phyloP scores from a whole-genome alignment of 2,888 invertebrate genomes.

The Erynnis tages region DNA sequence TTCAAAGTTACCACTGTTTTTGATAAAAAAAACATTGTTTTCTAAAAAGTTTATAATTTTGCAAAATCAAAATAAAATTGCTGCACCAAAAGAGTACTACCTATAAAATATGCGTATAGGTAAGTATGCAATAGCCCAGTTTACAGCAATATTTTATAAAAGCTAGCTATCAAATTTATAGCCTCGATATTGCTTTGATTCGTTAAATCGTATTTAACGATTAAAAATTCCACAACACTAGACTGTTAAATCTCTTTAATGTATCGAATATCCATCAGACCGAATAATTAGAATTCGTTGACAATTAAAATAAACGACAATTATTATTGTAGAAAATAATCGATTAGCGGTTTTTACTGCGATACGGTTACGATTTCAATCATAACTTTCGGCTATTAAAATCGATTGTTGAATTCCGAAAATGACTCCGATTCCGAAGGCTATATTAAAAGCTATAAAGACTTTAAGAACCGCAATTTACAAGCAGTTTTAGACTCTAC shows the following conservation, averaged over 20 bases:
- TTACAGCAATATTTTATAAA: no score
- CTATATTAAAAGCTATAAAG: slow-evolving; percentile 10
- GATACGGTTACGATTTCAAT: slow-evolving; percentile 53
- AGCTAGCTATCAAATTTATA: not conserved
- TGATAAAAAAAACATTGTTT: no score
- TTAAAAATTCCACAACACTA: not conserved
- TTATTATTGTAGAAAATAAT: slow-evolving; percentile 31
- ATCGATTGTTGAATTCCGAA: slow-evolving; percentile 40
- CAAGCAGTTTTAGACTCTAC: not conserved
- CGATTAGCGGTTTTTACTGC: slow-evolving; percentile 44
- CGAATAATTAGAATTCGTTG: slow-evolving; percentile 29
- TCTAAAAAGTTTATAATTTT: no score
- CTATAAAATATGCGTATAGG: no score
- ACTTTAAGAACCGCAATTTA: not conserved
- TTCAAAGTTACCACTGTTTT: no score
- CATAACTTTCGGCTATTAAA: slow-evolving; percentile 62
- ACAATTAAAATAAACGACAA: slow-evolving; percentile 39
- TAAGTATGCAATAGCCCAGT: no score
- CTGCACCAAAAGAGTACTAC: no score
- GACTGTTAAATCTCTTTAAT: slow-evolving; percentile 1
- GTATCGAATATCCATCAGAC: slow-evolving; percentile 10
- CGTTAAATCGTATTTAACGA: slow-evolving; percentile 12
- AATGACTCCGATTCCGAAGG: slow-evolving; percentile 18
- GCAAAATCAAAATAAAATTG: no score
- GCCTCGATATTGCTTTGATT: slow-evolving; percentile 5